Base-by-base conservation (phyloP, 2,888 invertebrate species). In the Athripsodes cinereus region DNA sequence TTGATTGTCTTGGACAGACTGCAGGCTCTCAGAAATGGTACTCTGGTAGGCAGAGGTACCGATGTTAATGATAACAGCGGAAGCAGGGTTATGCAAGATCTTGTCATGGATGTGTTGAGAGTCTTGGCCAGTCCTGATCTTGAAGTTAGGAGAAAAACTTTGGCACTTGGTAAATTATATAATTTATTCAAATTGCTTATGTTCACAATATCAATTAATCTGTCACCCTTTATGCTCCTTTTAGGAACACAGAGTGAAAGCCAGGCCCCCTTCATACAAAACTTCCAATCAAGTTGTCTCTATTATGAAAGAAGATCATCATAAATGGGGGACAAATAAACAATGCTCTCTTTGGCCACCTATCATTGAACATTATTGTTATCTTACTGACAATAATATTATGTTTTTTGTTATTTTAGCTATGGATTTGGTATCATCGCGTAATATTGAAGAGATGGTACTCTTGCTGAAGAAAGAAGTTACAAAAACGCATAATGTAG, bases 51-150 rank as follows among this genome's bases (percentile, higher is more conserved):
- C 68, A 86, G 92, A 64, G 94, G 95, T 68, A 77, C 94, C 57
- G 92, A 92, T 91, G 82, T 87, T 57, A 83, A 92, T 90, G 82
- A 87, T 57, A 83, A 89, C 65, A 90, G 92, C 46, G 79, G 94
- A 53, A 82, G 87, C 57, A 83, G 90, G 65, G 87, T 90, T 1
- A 75, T 93, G 60, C 86, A 88, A 64, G 95, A 92, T 68, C 80
- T 95, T 18, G 94, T 98, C 49, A 99, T 99, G 98, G 99, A 99
- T 75, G 91, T 99, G 68, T 78, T 99, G 65, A 80, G 98, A 18
- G 97, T 99, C 49, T 77, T 99, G 59, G 86, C 90, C 60, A 88
- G 91, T 46, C 94, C 96, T 2, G 98, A 99, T 71, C 82, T 96
- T 65, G 98, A 98, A 80, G 98, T 98, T 0, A 80, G 95, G 52